Evolutionary conservation across 2,797 vertebrate genomes (phyloP).

Genomic region (Typhlichthys subterraneus): DNA sequence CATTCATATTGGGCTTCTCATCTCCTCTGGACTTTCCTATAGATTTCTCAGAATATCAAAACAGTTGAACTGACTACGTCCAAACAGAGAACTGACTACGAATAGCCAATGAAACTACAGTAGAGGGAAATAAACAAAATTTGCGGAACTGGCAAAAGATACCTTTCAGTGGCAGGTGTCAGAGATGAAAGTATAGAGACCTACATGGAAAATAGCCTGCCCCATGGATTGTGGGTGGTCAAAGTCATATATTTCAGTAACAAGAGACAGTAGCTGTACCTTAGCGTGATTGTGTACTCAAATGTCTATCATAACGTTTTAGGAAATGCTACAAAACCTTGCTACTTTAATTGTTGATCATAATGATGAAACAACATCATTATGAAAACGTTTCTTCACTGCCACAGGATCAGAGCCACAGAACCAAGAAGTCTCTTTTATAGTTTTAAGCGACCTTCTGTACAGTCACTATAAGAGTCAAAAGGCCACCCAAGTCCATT

Average conservation of each 20-base stretch:
- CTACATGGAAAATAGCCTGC: constrained; percentile 29
- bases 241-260: constrained; percentile 13
- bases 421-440: too few species aligned
- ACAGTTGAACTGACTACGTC: background rate
- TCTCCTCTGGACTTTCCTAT: constrained; percentile 19
- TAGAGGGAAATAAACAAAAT: constrained; percentile 4
- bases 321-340: too few species aligned
- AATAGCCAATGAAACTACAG: constrained; percentile 10
- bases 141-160: background rate
- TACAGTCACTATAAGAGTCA: too few species aligned
- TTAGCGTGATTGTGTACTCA: too few species aligned
- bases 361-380: too few species aligned
- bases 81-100: constrained; percentile 6
- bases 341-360: too few species aligned
- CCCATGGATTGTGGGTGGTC: constrained; percentile 30
- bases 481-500: too few species aligned
- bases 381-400: too few species aligned
- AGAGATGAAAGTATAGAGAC: constrained; percentile 24
- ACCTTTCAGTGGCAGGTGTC: background rate
- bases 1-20: constrained; percentile 6
- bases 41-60: constrained; percentile 14
- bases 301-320: too few species aligned
- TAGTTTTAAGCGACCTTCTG: too few species aligned
- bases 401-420: too few species aligned
- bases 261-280: background rate